Evolutionary conservation across 2,113 vertebrate genomes (phyloP).

Genomic region (Archocentrus centrarchus): DNA sequence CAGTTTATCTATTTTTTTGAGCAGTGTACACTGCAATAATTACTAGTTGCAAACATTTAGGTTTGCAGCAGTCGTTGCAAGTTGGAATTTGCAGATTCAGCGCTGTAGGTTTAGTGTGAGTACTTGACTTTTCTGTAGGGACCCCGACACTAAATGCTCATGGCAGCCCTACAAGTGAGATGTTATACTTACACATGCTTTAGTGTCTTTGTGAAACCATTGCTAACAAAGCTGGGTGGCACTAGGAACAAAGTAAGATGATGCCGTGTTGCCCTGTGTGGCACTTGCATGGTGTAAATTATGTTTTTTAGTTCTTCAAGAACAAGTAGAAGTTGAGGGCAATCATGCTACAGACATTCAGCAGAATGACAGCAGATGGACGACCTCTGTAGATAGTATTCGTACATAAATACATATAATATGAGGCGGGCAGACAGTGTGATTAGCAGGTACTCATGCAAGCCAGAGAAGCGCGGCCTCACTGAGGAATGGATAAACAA

Average conservation of each 20-base stretch:
- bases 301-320: too few relatives aligned
- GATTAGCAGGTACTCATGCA: neutral
- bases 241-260: neutral
- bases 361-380: neutral
- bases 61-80: too few relatives aligned
- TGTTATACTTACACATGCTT: too few relatives aligned
- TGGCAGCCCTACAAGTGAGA: too few relatives aligned
- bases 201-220: neutral
- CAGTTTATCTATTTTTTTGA: too few relatives aligned
- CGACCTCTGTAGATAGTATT: fast-evolving
- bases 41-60: too few relatives aligned
- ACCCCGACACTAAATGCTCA: too few relatives aligned
- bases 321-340: too few relatives aligned
- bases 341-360: neutral
- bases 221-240: neutral
- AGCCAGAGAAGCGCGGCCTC: slow-evolving; percentile 17
- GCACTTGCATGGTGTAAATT: neutral
- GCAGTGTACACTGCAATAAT: too few relatives aligned
- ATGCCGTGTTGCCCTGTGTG: neutral
- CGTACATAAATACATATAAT: neutral
- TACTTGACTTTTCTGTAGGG: too few relatives aligned
- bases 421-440: neutral
- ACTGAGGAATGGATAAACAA: slow-evolving; percentile 44
- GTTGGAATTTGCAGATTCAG: too few relatives aligned
- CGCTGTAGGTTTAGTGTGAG: too few relatives aligned